Evolutionary conservation across 2,113 vertebrate species (phyloP), one percentile per base, ranked within the genome.

Genomic region (Oryzias melastigma): DNA sequence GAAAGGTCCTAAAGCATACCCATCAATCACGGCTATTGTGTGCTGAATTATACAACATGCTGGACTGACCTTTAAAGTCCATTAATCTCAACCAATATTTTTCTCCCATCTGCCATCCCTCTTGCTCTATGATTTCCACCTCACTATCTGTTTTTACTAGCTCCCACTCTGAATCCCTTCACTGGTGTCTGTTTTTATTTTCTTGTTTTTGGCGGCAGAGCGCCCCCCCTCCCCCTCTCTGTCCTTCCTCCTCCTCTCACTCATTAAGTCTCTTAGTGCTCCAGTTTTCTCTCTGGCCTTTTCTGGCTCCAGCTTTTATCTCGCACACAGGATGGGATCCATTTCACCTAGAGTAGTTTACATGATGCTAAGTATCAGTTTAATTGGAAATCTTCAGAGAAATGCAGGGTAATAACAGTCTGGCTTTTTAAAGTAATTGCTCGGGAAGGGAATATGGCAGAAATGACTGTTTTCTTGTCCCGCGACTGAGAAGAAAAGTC

Each of bases 31-130:
- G 69, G 84, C 83, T 80, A 84, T 88, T 89, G 88, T 88, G 80
- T 66, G 84, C 76, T 89, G 83, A 92, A 91, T 91, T 90, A 90
- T 89, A 89, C 83, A 87, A 87, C 81, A 75, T 77, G 85, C 83
- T 72, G 86, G 65, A 84, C 80, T 91, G 88, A 91, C 89, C 91
- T 92, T 92, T 91, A 84, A 78, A 89, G 84, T 84, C 85, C 84
- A 90, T 89, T 89, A 80, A 89, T 87, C 86, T 82, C 84, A 77
- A 84, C 83, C 82, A 84, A 85, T 84, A 89, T 90, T 86, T 89
- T 85, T 81, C 85, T 84, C 72, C 71, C 80, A 85, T 87, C 82
- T 82, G 81, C 84, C 82, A 84, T 75, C 75, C 81, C 61, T 69
- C 66, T 65, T 55, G 47, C 54, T 76, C 57, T 43, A 48, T 73